A percentile compares a stretch with the other conserved stretches of the same genome.
Evolutionary conservation across 2,797 vertebrate species (phyloP).

Genomic region (Amblyraja radiata): DNA sequence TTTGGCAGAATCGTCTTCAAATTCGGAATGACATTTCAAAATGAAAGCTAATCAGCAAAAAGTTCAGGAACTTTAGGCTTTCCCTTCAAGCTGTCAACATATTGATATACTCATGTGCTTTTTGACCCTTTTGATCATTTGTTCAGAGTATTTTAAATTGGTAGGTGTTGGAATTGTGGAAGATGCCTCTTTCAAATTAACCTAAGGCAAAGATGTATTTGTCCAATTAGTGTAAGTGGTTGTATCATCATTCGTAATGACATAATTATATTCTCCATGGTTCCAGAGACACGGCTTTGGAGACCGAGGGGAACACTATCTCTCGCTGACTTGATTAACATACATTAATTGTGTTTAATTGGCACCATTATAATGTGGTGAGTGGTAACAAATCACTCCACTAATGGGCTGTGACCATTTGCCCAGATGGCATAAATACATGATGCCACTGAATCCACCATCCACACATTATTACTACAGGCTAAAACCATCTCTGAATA

Average conservation of each 20-base stretch:
- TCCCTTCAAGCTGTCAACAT: neutral
- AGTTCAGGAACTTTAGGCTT: neutral
- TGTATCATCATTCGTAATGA: conserved; percentile 15
- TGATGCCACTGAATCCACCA: neutral
- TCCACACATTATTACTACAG: neutral
- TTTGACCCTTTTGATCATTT: neutral
- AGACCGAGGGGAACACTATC: neutral
- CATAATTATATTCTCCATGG: conserved; percentile 30
- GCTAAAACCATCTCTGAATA: neutral
- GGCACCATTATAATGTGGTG: neutral
- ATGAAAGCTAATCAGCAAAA: neutral
- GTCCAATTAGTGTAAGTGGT: conserved; percentile 24
- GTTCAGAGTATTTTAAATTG: conserved; percentile 14
- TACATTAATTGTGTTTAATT: conserved; percentile 27
- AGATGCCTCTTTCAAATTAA: neutral
- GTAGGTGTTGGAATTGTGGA: neutral
- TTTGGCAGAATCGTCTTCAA: neutral
- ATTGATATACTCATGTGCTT: neutral
- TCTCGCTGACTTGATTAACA: conserved; percentile 27
- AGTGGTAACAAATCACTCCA: neutral
- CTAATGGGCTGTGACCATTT: conserved; percentile 6
- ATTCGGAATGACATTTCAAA: neutral
- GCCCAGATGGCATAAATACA: neutral
- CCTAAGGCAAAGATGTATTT: conserved; percentile 21
- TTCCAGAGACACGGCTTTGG: conserved; percentile 20